These are phyloP conservation scores for Homarus gammarus DNA, from an alignment of 2,888 invertebrate species.

Conservation along the genomic window DNA sequence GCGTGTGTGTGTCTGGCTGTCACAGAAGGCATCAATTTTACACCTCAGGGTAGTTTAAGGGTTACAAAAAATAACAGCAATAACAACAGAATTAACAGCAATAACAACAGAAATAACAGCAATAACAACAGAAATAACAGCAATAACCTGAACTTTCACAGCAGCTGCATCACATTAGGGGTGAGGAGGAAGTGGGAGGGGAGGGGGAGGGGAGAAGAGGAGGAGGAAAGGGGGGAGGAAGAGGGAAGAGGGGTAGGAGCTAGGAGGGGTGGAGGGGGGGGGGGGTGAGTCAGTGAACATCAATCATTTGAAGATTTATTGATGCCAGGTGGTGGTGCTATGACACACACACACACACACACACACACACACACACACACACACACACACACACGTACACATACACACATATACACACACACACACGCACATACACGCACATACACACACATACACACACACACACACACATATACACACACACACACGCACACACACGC, in stretches of 20 bases:
- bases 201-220: neutral
- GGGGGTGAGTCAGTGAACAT: neutral
- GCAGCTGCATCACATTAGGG: too few species aligned
- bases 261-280: neutral
- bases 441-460: neutral
- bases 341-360: conserved; percentile 3
- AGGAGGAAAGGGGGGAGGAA: neutral
- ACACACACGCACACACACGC: conserved; percentile 1
- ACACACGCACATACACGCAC: neutral
- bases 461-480: neutral
- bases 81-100: too few species aligned
- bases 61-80: too few species aligned
- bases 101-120: too few species aligned
- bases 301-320: too few species aligned
- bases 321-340: too few species aligned
- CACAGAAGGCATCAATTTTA: too few species aligned
- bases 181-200: too few species aligned
- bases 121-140: too few species aligned
- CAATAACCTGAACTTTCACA: too few species aligned
- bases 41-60: too few species aligned
- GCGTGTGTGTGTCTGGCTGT: too few species aligned
- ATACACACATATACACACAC: conserved; percentile 9
- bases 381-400: conserved; percentile 3
- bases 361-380: conserved; percentile 1
- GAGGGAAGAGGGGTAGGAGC: neutral